Base-by-base conservation (phyloP, 2,888 invertebrate species). In the Dasysyrphus tricinctus region DNA sequence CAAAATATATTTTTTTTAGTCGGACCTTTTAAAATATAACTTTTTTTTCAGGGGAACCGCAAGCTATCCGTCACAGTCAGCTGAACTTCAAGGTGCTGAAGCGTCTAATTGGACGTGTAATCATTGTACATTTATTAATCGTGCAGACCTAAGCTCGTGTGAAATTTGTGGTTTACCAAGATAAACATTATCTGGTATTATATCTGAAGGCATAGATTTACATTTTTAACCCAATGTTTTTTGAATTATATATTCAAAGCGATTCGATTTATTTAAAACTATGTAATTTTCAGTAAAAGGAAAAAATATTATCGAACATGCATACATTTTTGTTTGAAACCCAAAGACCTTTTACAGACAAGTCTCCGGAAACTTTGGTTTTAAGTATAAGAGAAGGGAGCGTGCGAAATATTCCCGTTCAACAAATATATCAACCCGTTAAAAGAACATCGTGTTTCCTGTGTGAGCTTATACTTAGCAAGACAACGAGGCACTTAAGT, bases 71-170 rank as follows among this genome's bases (percentile, higher is more conserved):
- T 57, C 65, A 37, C 72, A 80, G 56, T 47, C 77, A 32, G 54
- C 32, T 42, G 76, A 69, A 7, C 65, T 51, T 6, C 73, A 75
- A 47, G 89, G 88, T 81, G 89, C 88, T 47, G 89, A 88, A 65
- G 92, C 93, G 47, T 92, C 92, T 70, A 91, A 92, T 75, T 99
- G 99, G 98, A 97, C 97, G 39, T 99, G 99, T 92, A 95, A 95
- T 89, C 96, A 97, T 91, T 99, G 99, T 94, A 99, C 99, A 87
- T 99, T 96, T 93, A 95, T 98, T 91, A 99, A 99, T 94, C 95
- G 95, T 88, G 94, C 95, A 86, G 95, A 95, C 88, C 94, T 94
- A 88, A 94, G 94, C 89, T 94, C 94, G 88, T 98, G 98, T 94
- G 98, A 98, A 93, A 98, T 98, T 94, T 98, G 98, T 94, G 96